Conservation (phyloP, 2,888 invertebrate species). For the Campaea margaritaria region DNA sequence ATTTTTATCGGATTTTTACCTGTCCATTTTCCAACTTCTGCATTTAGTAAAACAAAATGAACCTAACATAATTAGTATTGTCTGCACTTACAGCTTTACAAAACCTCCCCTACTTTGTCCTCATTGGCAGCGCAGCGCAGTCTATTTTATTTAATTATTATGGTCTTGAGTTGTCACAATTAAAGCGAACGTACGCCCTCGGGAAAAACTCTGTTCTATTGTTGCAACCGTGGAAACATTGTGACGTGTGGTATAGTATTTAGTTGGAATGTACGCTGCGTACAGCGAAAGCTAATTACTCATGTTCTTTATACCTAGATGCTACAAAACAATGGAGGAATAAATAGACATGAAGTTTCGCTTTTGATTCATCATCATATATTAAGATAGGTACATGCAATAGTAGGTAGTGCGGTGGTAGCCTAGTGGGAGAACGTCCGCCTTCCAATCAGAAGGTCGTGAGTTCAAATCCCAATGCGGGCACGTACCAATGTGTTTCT, state of each 20-base stretch:
- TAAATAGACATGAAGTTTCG: too few relatives aligned
- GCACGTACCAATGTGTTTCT: too few relatives aligned
- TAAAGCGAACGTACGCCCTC: slow-evolving; percentile 35
- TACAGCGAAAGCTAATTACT: slow-evolving; percentile 23
- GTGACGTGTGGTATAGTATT: slow-evolving; percentile 26
- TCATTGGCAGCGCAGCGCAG: slow-evolving; percentile 27
- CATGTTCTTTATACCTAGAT: slow-evolving; percentile 6
- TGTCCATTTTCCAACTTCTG: too few relatives aligned
- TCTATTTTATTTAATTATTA: slow-evolving; percentile 39
- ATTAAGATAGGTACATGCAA: too few relatives aligned
- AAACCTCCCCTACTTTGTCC: slow-evolving; percentile 23
- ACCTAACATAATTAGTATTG: not conserved
- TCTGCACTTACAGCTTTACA: not conserved
- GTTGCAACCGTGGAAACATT: slow-evolving; percentile 40
- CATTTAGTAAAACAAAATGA: not conserved
- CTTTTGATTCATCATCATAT: too few relatives aligned
- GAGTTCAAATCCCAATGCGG: too few relatives aligned
- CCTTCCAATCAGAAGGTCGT: too few relatives aligned
- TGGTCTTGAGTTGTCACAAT: slow-evolving; percentile 41
- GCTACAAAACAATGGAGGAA: not conserved
- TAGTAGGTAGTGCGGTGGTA: too few relatives aligned
- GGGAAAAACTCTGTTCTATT: slow-evolving; percentile 35
- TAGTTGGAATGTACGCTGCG: slow-evolving; percentile 14
- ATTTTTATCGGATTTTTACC: too few relatives aligned
- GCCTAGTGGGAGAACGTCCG: too few relatives aligned